phyloP scores from a whole-genome alignment of 2,113 vertebrate genomes.

The Pampusana beccarii region DNA sequence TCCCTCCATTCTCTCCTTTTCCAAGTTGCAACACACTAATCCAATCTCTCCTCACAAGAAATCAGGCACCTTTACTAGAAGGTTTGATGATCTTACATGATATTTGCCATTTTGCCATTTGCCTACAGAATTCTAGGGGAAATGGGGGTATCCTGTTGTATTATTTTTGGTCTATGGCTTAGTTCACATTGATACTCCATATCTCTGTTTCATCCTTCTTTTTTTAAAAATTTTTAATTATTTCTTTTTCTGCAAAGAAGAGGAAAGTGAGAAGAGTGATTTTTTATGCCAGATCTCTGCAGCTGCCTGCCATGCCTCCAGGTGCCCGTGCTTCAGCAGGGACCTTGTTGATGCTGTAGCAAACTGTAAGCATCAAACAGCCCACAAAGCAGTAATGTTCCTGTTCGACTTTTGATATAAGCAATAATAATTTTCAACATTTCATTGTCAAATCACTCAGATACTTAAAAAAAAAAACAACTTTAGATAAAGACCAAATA shows the following conservation, averaged over 20 bases:
- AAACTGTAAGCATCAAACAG: background rate
- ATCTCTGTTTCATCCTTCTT: background rate
- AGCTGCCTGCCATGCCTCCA: background rate
- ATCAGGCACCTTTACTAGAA: background rate
- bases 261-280: background rate
- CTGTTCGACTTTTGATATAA: background rate
- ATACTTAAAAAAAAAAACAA: background rate
- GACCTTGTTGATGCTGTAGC: background rate
- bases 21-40: background rate
- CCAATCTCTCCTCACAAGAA: background rate
- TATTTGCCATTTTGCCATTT: background rate
- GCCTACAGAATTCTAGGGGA: background rate
- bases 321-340: background rate
- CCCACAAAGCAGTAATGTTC: background rate
- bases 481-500: background rate
- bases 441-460: conserved; percentile 13
- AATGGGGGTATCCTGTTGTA: background rate
- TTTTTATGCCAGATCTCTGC: background rate
- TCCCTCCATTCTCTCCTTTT: background rate
- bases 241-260: background rate
- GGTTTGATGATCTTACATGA: background rate
- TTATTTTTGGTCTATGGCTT: background rate
- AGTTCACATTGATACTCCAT: background rate
- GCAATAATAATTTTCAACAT: background rate
- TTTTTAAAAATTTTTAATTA: background rate